Conservation (phyloP, 2,113 vertebrate species). For the Varanus salvator region DNA sequence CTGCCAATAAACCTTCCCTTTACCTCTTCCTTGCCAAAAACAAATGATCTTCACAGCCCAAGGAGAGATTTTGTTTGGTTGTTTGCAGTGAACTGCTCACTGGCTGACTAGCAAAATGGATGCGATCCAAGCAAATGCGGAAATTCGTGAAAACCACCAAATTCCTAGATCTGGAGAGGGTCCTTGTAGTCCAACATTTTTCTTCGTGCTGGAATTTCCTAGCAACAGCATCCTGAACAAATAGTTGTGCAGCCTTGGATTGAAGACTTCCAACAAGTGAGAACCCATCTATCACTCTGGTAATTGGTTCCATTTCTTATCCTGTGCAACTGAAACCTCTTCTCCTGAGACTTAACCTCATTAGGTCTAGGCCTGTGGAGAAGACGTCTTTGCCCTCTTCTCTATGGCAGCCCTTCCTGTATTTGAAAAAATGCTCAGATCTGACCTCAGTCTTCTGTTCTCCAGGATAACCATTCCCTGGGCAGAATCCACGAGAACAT, state of each 20-base stretch:
- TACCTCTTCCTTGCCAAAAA: conserved; percentile 28
- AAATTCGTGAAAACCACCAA: neutral
- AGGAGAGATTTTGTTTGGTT: neutral
- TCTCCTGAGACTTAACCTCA: neutral
- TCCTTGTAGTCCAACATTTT: neutral
- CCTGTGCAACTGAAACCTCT: neutral
- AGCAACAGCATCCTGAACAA: neutral
- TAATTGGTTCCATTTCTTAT: neutral
- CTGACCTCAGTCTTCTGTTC: no score
- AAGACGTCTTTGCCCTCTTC: neutral
- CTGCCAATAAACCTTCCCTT: neutral
- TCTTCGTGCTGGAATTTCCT: neutral
- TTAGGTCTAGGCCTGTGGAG: neutral
- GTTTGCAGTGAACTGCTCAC: neutral
- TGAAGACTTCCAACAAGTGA: neutral
- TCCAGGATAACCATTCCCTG: no score
- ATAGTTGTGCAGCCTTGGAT: neutral
- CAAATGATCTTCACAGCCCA: conserved; percentile 27
- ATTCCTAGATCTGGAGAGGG: neutral
- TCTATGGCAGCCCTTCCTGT: neutral
- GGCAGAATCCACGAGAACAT: no score
- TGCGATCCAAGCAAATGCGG: neutral
- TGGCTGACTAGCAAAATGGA: neutral
- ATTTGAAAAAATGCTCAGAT: neutral
- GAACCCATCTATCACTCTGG: neutral